Base-by-base conservation (phyloP, 2,113 vertebrate species). In the Lophochroa leadbeateri region DNA sequence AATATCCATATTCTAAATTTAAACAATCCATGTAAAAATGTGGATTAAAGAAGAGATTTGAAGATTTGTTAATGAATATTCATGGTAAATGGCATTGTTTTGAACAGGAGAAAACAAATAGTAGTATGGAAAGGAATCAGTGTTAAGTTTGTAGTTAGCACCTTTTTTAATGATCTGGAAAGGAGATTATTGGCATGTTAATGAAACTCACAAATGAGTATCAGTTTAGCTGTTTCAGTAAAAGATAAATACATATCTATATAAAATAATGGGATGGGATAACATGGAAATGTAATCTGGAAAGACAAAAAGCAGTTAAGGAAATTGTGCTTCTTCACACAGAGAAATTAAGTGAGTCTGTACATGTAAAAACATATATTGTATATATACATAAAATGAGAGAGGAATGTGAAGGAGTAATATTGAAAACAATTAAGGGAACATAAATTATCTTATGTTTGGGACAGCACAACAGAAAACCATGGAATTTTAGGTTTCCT, bases 81-180 rank as follows among this genome's bases (percentile, higher is more conserved):
- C 3, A 0, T 46, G 5, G 17, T 46, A 92, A 95, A 89, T 64
- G 13, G 20, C 50, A 41, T 35, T 55, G 14, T 52, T 86, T 64
- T 88, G 46, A 92, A 70, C 39, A 5, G 16, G 17, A 91, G 44
- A 49, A 75, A 90, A 33, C 20, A 95, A 86, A 67, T 53, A 82
- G 70, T 8, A 49, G 3, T 55, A 74, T 37, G 49, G 43, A 82
- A 82, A 68, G 7, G 7, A 88, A 93, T 88, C 82, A 74, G 52
- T 83, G 15, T 80, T 76, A 94, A 43, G 10, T 47, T 50, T 33
- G 47, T 60, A 91, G 44, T 57, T 91, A 89, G 84, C 24, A 61
- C n/a, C 57, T 91, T 85, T 81, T 47, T 86, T 96, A 96, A 89
- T 86, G 77, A 91, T 52, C 83, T 86, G 57, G 52, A 94, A 92